Conservation (phyloP, 2,797 vertebrate species). For the Gymnothorax reevesii region DNA sequence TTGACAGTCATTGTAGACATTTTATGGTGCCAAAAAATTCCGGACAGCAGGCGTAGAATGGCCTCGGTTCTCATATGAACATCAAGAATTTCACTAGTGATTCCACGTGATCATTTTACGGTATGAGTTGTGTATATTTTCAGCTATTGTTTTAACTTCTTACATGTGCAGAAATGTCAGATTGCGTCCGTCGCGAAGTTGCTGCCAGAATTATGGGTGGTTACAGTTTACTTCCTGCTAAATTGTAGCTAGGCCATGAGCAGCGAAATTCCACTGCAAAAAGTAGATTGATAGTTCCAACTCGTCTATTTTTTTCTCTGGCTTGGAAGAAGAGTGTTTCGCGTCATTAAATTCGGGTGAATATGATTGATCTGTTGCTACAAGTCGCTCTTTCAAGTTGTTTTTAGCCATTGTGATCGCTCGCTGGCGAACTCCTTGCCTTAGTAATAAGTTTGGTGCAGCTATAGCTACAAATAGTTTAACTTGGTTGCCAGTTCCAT, state of each 20-base stretch:
- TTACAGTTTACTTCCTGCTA: slow-evolving; percentile 77
- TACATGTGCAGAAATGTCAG: slow-evolving; percentile 41
- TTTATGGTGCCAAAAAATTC: slow-evolving; percentile 56
- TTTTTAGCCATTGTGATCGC: background rate
- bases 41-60: slow-evolving; percentile 34
- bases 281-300: background rate
- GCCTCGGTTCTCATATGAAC: slow-evolving; percentile 17
- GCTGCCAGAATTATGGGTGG: slow-evolving; percentile 42
- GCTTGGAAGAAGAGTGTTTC: background rate
- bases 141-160: background rate
- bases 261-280: slow-evolving; percentile 55
- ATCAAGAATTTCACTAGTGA: background rate
- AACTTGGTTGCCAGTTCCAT: background rate
- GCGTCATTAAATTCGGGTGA: background rate
- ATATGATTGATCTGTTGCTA: background rate
- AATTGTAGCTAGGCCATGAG: slow-evolving; percentile 56
- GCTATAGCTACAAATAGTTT: background rate
- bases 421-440: background rate
- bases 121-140: slow-evolving; percentile 11
- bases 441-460: background rate
- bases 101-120: slow-evolving; percentile 3
- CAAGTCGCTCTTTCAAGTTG: background rate
- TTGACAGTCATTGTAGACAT: slow-evolving; percentile 54
- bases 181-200: background rate
- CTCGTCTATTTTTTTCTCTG: background rate